phyloP scores from a whole-genome alignment of 23 tunicate genomes.

The Oikopleura dioica region DNA sequence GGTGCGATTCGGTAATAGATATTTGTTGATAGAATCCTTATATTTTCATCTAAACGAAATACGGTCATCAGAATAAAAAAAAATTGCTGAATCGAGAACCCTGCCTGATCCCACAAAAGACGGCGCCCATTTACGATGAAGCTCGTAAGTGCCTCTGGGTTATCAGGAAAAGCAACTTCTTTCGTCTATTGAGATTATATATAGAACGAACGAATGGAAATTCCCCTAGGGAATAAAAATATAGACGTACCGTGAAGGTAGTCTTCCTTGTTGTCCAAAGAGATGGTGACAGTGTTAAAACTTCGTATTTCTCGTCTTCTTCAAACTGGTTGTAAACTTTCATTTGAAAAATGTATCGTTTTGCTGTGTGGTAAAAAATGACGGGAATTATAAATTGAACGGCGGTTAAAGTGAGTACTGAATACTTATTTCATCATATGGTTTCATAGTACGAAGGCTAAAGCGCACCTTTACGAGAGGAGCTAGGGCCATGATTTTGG shows the following conservation, averaged over 20 bases:
- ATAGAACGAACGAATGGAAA: no score
- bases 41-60: no score
- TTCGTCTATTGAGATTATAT: no score
- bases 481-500: not conserved
- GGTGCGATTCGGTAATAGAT: no score
- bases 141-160: not conserved
- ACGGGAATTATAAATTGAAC: not conserved
- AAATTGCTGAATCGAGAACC: no score
- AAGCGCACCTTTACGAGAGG: not conserved
- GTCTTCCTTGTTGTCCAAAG: not conserved
- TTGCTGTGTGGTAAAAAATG: not conserved
- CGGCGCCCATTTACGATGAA: not conserved
- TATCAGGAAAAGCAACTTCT: not conserved
- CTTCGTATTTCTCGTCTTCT: not conserved
- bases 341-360: not conserved
- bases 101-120: slow-evolving; percentile 6
- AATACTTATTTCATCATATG: no score
- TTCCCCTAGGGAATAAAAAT: no score
- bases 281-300: not conserved
- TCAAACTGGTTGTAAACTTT: not conserved
- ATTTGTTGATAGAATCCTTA: no score
- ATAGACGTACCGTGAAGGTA: not conserved
- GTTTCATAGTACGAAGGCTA: no score
- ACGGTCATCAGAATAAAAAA: no score
- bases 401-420: not conserved